Conservation (phyloP, 1,140 invertebrate species). For the Temnothorax nylanderi region DNA sequence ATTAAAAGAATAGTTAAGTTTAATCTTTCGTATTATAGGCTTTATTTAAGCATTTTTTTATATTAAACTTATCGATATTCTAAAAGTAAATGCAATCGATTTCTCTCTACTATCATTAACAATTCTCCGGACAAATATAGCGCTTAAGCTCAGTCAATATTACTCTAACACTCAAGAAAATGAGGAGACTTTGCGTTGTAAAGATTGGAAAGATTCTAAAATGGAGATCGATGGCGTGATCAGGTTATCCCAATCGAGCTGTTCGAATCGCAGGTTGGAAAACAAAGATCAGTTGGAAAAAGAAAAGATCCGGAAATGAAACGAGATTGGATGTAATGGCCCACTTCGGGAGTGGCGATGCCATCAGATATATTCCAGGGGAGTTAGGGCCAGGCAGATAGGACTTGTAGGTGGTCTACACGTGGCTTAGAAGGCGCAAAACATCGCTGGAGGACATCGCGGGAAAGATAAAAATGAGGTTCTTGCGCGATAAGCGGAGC, state of each 20-base stretch:
- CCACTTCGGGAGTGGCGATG: constrained; percentile 52
- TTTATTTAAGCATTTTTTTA: background rate
- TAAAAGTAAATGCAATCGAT: background rate
- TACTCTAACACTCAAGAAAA: background rate
- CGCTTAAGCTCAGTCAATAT: background rate
- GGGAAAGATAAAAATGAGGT: constrained; percentile 66
- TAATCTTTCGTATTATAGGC: background rate
- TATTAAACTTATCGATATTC: background rate
- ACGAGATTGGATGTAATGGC: constrained; percentile 55
- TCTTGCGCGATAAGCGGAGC: constrained; percentile 66
- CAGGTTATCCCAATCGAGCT: background rate
- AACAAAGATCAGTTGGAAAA: constrained; percentile 34
- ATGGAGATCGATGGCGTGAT: background rate
- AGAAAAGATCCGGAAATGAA: constrained; percentile 58
- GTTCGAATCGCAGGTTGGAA: constrained; percentile 26
- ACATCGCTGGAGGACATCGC: constrained; percentile 4
- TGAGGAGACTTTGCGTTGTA: background rate
- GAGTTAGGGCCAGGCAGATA: constrained; percentile 30
- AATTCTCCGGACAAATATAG: background rate
- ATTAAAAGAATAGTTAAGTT: background rate
- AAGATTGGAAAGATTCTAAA: background rate
- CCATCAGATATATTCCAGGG: constrained; percentile 64
- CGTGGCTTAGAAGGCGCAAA: background rate
- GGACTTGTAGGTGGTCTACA: constrained; percentile 16
- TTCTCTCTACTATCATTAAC: background rate